A percentile compares a stretch with the other conserved stretches of the same genome.
These are phyloP conservation scores for Eremobia ochroleuca DNA, from an alignment of 2,888 invertebrate genomes.

Conservation along the genomic window DNA sequence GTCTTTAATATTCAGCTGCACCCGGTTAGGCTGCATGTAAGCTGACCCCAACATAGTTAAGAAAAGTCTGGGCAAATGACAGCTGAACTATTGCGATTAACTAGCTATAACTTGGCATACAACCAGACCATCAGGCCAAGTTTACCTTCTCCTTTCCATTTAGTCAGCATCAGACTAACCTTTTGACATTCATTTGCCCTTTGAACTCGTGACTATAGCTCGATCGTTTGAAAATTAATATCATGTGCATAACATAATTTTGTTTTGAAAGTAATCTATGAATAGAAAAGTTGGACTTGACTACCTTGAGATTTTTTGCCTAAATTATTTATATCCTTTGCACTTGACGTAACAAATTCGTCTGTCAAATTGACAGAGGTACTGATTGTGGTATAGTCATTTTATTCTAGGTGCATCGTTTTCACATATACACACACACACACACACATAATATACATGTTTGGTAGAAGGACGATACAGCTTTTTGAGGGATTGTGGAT, in stretches of 20 bases:
- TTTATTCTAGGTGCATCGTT: too few species aligned
- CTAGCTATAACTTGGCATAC: background rate
- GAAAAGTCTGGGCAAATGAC: too few species aligned
- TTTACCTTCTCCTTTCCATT: background rate
- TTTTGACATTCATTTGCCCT: background rate
- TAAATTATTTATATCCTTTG: background rate
- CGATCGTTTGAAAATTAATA: constrained; percentile 5
- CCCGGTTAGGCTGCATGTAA: too few species aligned
- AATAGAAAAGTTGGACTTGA: background rate
- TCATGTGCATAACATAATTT: background rate
- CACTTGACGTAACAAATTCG: background rate
- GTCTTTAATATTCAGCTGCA: too few species aligned
- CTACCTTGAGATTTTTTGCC: constrained; percentile 1
- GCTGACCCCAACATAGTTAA: too few species aligned
- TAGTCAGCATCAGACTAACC: background rate
- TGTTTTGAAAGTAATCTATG: constrained; percentile 5
- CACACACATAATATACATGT: too few species aligned
- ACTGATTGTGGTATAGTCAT: background rate
- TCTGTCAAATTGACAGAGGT: background rate
- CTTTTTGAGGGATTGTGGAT: too few species aligned
- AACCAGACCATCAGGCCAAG: background rate
- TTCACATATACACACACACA: too few species aligned
- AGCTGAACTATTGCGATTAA: background rate
- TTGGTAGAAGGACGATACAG: too few species aligned
- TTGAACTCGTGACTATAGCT: background rate